phyloP scores from a whole-genome alignment of 2,888 invertebrate genomes.

The Podotricha telesiphe region DNA sequence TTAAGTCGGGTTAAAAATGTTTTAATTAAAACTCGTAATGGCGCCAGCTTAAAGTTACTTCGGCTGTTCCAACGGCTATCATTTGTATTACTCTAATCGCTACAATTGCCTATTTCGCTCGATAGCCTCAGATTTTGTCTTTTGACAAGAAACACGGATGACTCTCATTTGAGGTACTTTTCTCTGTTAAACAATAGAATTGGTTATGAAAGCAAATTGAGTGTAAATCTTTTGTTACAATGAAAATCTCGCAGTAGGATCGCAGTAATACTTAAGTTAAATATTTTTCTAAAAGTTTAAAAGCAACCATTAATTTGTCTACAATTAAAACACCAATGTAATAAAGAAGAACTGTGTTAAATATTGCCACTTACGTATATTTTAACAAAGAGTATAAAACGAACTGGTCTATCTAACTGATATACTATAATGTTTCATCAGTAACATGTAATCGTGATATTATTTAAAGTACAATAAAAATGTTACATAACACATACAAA shows the following conservation, averaged over 20 bases:
- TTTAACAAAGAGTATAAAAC: too few species aligned
- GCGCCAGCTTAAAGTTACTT: slow-evolving; percentile 44
- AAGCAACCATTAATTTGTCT: too few species aligned
- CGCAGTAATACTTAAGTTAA: not conserved
- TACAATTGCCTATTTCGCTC: slow-evolving; percentile 38
- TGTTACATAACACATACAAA: too few species aligned
- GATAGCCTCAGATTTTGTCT: slow-evolving; percentile 30
- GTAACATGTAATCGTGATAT: too few species aligned
- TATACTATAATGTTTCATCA: too few species aligned
- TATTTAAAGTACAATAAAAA: too few species aligned
- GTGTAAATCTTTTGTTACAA: slow-evolving; percentile 13
- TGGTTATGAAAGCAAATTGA: slow-evolving; percentile 17
- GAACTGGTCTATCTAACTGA: too few species aligned
- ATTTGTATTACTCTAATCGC: slow-evolving; percentile 44
- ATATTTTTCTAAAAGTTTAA: too few species aligned
- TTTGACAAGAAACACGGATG: slow-evolving; percentile 31
- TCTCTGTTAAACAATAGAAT: not conserved
- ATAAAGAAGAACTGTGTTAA: too few species aligned
- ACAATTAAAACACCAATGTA: too few species aligned
- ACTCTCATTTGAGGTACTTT: slow-evolving; percentile 16
- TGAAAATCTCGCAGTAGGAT: not conserved
- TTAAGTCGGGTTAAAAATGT: slow-evolving; percentile 45
- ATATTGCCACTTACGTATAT: too few species aligned
- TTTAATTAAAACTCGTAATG: slow-evolving; percentile 46
- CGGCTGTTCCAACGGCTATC: slow-evolving; percentile 41